Percentiles rank a stretch among this genome's conserved stretches.
Conservation (phyloP, 2,888 invertebrate genomes). For the Patella pellucida region DNA sequence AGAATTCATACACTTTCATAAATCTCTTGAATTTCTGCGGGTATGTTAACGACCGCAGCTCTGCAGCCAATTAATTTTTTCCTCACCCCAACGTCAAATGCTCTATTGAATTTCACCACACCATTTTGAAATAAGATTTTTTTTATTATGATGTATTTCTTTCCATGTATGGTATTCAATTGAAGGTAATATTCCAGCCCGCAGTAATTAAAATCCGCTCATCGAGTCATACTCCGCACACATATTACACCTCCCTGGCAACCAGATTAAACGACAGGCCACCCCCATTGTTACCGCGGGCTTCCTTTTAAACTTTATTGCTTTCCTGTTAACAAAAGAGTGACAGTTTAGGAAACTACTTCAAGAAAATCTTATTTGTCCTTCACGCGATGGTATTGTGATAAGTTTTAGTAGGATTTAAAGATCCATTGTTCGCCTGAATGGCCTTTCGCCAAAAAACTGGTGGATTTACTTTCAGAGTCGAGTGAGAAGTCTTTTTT, state of each 20-base stretch:
- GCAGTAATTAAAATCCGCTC: slow-evolving; percentile 6
- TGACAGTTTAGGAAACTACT: slow-evolving; percentile 35
- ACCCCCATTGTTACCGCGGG: background rate
- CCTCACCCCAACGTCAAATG: no score
- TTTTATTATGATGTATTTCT: no score
- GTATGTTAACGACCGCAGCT: no score
- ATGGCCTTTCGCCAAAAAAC: slow-evolving; percentile 12
- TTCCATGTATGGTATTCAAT: no score
- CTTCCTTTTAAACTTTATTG: slow-evolving; percentile 38
- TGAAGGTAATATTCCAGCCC: slow-evolving; percentile 1
- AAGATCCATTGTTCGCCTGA: slow-evolving; percentile 30
- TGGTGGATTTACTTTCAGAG: slow-evolving; percentile 7
- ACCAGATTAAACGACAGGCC: background rate
- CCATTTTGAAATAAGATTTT: no score
- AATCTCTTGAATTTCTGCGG: no score
- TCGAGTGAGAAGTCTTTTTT: slow-evolving; percentile 29
- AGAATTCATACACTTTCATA: no score
- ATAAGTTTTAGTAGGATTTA: slow-evolving; percentile 33
- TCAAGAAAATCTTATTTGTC: slow-evolving; percentile 42
- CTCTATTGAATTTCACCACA: no score
- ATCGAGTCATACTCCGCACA: slow-evolving; percentile 7
- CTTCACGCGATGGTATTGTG: slow-evolving; percentile 37
- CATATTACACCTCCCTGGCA: slow-evolving; percentile 7
- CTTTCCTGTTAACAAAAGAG: slow-evolving; percentile 35
- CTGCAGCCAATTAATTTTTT: no score